Conservation (phyloP, 1,140 invertebrate species). For the Chlorops oryzae region DNA sequence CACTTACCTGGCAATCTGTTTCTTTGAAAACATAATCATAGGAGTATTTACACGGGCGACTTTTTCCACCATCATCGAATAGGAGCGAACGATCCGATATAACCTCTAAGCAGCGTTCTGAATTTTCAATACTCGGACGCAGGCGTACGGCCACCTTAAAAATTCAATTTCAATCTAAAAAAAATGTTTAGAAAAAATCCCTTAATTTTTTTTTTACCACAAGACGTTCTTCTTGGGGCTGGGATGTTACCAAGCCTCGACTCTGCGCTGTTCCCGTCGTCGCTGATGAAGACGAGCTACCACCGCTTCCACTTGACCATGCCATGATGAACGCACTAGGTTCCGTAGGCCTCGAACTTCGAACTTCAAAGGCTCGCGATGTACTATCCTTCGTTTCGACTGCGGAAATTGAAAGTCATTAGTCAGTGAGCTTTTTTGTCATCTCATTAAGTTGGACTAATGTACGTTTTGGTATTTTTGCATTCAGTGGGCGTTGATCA, state of each 20-base stretch:
- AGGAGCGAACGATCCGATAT: conserved; percentile 38
- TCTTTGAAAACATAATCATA: conserved; percentile 84
- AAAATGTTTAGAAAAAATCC: background rate
- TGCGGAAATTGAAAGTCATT: too few relatives aligned
- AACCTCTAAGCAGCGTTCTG: conserved; percentile 45
- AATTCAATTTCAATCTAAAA: background rate
- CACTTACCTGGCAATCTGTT: conserved; percentile 59
- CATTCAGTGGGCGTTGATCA: too few relatives aligned
- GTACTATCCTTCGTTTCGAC: too few relatives aligned
- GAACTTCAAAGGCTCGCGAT: too few relatives aligned
- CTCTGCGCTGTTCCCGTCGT: conserved; percentile 19
- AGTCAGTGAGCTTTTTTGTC: too few relatives aligned
- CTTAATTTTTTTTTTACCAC: conserved; percentile 24
- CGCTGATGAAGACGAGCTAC: conserved; percentile 28
- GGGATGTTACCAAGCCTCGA: conserved; percentile 11
- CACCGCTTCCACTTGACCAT: conserved; percentile 44
- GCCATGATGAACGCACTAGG: too few relatives aligned
- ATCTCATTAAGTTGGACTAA: too few relatives aligned
- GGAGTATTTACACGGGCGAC: conserved; percentile 68
- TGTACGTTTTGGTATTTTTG: too few relatives aligned
- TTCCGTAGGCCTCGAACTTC: too few relatives aligned
- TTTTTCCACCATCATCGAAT: conserved; percentile 48
- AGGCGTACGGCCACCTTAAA: conserved; percentile 43
- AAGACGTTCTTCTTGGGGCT: conserved; percentile 34
- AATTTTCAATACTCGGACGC: conserved; percentile 33